A percentile compares a stretch with the other conserved stretches of the same genome.
Evolutionary conservation across 2,113 vertebrate species (phyloP).

Genomic region (Ivindomyrus marchei): DNA sequence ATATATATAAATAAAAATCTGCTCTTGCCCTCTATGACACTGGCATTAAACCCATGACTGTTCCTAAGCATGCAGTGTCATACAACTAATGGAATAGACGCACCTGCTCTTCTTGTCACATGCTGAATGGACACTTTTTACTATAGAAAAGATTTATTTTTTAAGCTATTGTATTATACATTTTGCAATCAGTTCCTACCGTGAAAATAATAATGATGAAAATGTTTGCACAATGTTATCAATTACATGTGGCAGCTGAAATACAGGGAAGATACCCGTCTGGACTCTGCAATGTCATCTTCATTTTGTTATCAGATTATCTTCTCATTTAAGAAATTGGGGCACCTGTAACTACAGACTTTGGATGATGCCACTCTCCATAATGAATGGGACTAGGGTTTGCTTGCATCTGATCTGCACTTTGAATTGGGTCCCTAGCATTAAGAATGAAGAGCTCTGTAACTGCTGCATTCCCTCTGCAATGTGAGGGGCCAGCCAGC

Average conservation of each 20-base stretch:
- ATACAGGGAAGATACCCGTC: constrained; percentile 36
- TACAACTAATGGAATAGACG: background rate
- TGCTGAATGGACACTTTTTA: constrained; percentile 36
- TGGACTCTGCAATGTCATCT: background rate
- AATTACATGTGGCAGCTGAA: constrained; percentile 89
- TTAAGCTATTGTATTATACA: constrained; percentile 47
- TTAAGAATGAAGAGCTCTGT: background rate
- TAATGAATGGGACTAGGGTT: background rate
- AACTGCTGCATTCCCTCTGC: background rate
- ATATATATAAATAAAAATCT: background rate
- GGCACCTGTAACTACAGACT: background rate
- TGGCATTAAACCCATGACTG: background rate
- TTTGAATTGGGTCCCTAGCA: constrained; percentile 1
- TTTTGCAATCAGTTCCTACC: constrained; percentile 45
- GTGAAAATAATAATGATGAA: constrained; percentile 52
- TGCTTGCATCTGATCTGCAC: background rate
- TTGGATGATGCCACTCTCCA: constrained; percentile 15
- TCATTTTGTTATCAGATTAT: background rate
- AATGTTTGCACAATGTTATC: constrained; percentile 91
- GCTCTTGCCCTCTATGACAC: background rate
- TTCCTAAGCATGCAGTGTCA: constrained; percentile 1
- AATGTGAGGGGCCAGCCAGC: background rate
- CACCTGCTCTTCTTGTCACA: constrained; percentile 21
- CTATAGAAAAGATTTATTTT: constrained; percentile 59
- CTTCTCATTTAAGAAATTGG: background rate